These are phyloP conservation scores for Pterocles orientalis DNA, from an alignment of 2,113 vertebrate genomes.

Conservation along the genomic window DNA sequence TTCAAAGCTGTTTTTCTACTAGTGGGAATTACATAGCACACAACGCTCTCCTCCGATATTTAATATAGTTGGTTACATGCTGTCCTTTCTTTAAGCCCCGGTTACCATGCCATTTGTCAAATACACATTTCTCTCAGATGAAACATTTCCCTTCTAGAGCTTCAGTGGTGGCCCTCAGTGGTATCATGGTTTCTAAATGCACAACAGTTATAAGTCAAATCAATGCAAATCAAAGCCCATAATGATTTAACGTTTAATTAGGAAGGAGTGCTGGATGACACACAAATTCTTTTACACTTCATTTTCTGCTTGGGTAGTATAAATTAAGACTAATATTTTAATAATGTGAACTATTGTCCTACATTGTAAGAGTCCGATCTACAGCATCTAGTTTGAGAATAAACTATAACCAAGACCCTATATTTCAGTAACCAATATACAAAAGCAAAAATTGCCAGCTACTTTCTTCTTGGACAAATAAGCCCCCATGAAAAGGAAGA, in stretches of 20 bases:
- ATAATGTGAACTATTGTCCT: neutral
- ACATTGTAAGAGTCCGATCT: neutral
- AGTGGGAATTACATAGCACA: neutral
- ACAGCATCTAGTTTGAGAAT: neutral
- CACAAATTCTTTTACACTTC: neutral
- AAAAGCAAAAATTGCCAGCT: neutral
- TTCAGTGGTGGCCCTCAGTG: neutral
- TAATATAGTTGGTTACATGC: neutral
- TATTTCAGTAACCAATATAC: neutral
- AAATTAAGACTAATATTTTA: neutral
- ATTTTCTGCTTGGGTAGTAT: neutral
- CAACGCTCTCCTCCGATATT: neutral
- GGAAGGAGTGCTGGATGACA: neutral
- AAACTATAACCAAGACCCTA: neutral
- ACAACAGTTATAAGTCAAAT: neutral
- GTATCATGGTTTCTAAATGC: neutral
- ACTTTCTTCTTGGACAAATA: neutral
- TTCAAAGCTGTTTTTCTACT: neutral
- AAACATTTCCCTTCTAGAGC: neutral
- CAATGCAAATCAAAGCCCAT: neutral
- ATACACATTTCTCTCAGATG: neutral
- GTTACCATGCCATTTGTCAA: neutral
- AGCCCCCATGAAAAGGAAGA: neutral
- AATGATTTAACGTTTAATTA: neutral
- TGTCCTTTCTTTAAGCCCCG: neutral